Percentiles rank a stretch among this genome's conserved stretches.
Conservation (phyloP, 2,888 invertebrate genomes). For the Sesamia inferens region DNA sequence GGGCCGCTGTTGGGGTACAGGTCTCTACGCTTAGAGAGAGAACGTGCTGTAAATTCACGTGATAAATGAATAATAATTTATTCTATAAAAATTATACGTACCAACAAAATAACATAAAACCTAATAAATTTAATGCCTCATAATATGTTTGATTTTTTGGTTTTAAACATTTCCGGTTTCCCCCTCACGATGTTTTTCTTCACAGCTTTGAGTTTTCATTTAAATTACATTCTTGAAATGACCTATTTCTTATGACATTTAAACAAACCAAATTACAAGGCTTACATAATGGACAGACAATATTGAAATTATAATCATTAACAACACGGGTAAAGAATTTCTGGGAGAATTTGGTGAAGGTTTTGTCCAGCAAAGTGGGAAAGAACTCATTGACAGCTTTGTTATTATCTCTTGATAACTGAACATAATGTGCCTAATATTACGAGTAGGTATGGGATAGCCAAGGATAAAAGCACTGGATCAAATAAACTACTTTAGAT, state of each 20-base stretch:
- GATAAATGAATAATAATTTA: too few species aligned
- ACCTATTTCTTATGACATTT: not conserved
- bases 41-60: not conserved
- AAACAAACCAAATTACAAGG: not conserved
- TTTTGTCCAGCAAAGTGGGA: not conserved
- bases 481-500: slow-evolving; percentile 37
- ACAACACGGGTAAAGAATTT: not conserved
- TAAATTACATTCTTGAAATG: not conserved
- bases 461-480: slow-evolving; percentile 13
- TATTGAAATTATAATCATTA: not conserved
- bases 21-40: not conserved
- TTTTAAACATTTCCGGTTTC: too few species aligned
- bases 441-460: not conserved
- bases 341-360: not conserved
- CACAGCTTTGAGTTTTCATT: not conserved
- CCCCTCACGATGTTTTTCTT: not conserved
- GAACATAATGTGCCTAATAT: slow-evolving; percentile 3
- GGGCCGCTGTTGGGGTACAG: not conserved
- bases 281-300: too few species aligned
- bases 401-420: not conserved
- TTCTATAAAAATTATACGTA: too few species aligned
- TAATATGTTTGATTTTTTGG: not conserved
- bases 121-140: not conserved
- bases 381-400: not conserved
- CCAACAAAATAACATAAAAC: too few species aligned